phyloP scores from a whole-genome alignment of 2,797 vertebrate species.

The Tiaroga cobitis region DNA sequence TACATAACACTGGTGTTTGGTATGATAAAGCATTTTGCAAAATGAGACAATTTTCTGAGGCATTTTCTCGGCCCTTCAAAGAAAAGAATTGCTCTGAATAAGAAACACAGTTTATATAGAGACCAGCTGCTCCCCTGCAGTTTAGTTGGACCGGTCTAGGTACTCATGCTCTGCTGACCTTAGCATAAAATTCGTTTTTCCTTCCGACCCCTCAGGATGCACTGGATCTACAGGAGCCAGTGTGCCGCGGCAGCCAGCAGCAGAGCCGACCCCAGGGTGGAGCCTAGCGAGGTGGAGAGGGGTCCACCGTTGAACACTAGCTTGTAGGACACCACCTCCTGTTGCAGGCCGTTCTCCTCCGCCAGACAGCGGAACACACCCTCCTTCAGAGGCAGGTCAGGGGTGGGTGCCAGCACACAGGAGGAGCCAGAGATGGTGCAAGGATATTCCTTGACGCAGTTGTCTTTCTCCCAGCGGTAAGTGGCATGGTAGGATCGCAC shows the following conservation, averaged over 20 bases:
- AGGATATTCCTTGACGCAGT: conserved; percentile 77
- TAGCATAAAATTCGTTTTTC: conserved; percentile 53
- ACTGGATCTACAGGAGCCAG: conserved; percentile 77
- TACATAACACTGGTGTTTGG: conserved; percentile 42
- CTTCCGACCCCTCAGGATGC: conserved; percentile 13
- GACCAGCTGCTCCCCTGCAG: conserved; percentile 34
- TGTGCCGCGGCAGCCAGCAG: conserved; percentile 72
- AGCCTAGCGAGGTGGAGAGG: conserved; percentile 70
- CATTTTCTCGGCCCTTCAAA: conserved; percentile 51
- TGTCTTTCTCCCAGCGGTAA: conserved; percentile 85
- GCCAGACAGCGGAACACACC: conserved; percentile 85
- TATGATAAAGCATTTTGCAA: conserved; percentile 20
- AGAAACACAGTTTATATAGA: conserved; percentile 50
- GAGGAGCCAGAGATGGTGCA: conserved; percentile 82
- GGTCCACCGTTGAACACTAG: conserved; percentile 74
- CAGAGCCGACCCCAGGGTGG: conserved; percentile 73
- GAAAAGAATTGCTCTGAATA: conserved; percentile 52
- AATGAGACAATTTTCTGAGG: conserved; percentile 42
- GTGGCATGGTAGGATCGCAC: conserved; percentile 82
- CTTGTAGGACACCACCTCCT: conserved; percentile 82
- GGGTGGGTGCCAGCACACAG: conserved; percentile 77
- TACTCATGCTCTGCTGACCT: conserved; percentile 72
- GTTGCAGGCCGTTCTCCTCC: conserved; percentile 80
- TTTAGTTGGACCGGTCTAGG: conserved; percentile 60
- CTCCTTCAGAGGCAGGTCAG: conserved; percentile 76